These are phyloP conservation scores for Agrochola macilenta DNA, from an alignment of 2,888 invertebrate species.

Conservation along the genomic window DNA sequence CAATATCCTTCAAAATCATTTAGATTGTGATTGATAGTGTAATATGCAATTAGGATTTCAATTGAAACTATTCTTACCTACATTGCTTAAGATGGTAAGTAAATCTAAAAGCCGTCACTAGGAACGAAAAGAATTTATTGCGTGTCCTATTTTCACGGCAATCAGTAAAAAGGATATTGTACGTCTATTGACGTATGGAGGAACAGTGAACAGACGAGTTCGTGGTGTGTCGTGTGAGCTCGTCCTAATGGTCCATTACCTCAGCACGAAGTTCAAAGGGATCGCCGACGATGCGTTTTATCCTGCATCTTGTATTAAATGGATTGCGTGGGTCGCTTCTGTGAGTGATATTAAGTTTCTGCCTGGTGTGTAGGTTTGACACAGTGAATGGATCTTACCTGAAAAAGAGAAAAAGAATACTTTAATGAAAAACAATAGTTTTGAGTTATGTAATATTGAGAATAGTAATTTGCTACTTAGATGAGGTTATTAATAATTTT, in stretches of 20 bases:
- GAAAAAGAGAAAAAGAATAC: slow-evolving; percentile 24
- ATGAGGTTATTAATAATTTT: no score
- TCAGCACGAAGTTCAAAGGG: slow-evolving; percentile 58
- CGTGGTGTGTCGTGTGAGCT: slow-evolving; percentile 34
- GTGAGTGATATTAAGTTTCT: slow-evolving; percentile 12
- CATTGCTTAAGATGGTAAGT: no score
- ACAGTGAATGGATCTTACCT: slow-evolving; percentile 26
- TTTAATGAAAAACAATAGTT: background rate
- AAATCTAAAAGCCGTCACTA: background rate
- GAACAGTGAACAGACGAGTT: slow-evolving; percentile 2
- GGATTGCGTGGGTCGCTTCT: slow-evolving; percentile 26
- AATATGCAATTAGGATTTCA: no score
- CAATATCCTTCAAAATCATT: no score
- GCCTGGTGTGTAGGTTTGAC: background rate
- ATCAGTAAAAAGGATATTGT: slow-evolving; percentile 45
- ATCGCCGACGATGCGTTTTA: slow-evolving; percentile 42
- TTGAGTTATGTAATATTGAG: background rate
- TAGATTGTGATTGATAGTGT: no score
- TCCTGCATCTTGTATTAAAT: slow-evolving; percentile 46
- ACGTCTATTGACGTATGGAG: slow-evolving; percentile 30
- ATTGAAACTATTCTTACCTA: no score
- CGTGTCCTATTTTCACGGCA: slow-evolving; percentile 25
- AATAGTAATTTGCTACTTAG: background rate
- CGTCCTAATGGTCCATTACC: slow-evolving; percentile 70
- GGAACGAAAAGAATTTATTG: slow-evolving; percentile 1